Evolutionary conservation across 2,888 invertebrate genomes (phyloP).

Genomic region (Branchinecta sandiegonensis): DNA sequence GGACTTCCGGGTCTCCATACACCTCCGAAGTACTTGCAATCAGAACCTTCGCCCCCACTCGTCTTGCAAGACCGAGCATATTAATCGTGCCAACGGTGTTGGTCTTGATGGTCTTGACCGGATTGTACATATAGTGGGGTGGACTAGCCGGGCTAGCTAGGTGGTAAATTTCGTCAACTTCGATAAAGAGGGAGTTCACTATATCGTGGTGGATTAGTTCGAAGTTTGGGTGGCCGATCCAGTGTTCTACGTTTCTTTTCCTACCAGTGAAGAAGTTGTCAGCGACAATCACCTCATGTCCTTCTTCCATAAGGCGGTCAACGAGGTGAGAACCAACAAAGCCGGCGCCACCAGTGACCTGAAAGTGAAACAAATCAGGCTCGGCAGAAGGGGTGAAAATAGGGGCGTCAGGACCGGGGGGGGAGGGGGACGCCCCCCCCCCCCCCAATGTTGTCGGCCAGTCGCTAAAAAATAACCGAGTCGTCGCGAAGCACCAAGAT

Average conservation of each 20-base stretch:
- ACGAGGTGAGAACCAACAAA: conserved; percentile 99
- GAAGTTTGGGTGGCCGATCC: conserved; percentile 98
- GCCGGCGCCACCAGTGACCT: conserved; percentile 91
- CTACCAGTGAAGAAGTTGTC: conserved; percentile 98
- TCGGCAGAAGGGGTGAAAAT: neutral
- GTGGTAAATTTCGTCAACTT: conserved; percentile 96
- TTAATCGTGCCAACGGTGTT: conserved; percentile 93
- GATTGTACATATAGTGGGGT: conserved; percentile 98
- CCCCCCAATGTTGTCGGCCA: no score
- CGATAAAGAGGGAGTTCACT: conserved; percentile 90
- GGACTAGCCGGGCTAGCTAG: conserved; percentile 97
- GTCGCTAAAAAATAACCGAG: no score
- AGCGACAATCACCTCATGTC: conserved; percentile 89
- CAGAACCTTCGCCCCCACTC: conserved; percentile 78
- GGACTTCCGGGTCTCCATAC: conserved; percentile 95
- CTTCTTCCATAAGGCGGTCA: conserved; percentile 83
- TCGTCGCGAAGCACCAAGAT: no score
- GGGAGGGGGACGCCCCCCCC: no score
- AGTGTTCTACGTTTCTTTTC: conserved; percentile 92
- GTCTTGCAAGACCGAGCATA: conserved; percentile 76
- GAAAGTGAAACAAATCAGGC: conserved; percentile 29
- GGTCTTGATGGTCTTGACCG: conserved; percentile 97
- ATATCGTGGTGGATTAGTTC: conserved; percentile 98
- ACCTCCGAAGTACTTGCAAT: conserved; percentile 98
- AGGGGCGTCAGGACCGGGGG: no score